phyloP scores from a whole-genome alignment of 35 echinoderm and acorn worm genomes.

The Lytechinus variegatus region DNA sequence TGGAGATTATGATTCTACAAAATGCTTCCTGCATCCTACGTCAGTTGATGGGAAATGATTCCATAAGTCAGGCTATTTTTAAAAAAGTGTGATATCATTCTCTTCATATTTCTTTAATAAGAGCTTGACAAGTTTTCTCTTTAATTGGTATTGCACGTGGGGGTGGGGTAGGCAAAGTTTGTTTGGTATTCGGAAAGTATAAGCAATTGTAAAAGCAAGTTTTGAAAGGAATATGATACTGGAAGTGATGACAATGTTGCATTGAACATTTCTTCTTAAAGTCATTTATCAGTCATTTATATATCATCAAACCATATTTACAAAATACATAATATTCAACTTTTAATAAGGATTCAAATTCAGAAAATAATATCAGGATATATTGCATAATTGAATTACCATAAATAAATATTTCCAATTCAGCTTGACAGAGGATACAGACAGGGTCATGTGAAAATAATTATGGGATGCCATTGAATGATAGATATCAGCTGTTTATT shows the following conservation, averaged over 20 bases:
- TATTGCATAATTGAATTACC: background rate
- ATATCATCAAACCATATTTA: too few species aligned
- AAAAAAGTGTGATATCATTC: background rate
- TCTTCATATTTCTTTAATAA: too few species aligned
- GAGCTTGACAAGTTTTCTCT: background rate
- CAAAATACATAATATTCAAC: too few species aligned
- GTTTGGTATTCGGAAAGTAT: too few species aligned
- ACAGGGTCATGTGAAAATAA: background rate
- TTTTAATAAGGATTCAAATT: too few species aligned
- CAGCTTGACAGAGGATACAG: background rate
- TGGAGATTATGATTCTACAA: background rate
- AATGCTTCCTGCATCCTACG: background rate
- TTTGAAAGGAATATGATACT: too few species aligned
- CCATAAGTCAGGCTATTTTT: background rate
- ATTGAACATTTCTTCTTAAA: too few species aligned
- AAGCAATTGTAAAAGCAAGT: too few species aligned
- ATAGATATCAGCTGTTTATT: background rate
- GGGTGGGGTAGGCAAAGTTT: too few species aligned
- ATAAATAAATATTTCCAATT: background rate
- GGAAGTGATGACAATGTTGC: too few species aligned
- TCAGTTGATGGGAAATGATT: background rate
- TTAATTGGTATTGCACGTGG: background rate
- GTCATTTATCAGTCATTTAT: too few species aligned
- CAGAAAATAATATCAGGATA: background rate
- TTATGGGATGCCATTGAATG: background rate